Evolutionary conservation across 2,113 vertebrate genomes (phyloP), one percentile per base, ranked within the genome.

Genomic region (Plecotus auritus): DNA sequence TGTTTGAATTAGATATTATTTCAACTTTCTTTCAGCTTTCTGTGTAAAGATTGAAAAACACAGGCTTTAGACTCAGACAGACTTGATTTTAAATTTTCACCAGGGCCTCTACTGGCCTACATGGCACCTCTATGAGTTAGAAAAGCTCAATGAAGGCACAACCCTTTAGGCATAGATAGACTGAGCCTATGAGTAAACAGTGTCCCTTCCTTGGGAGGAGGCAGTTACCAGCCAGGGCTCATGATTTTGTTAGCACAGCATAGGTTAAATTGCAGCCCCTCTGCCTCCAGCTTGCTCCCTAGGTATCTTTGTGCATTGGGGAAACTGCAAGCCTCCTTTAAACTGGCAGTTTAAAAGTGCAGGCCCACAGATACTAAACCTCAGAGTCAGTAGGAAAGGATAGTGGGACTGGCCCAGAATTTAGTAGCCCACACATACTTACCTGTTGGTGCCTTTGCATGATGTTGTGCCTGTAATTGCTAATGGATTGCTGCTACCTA

Each of bases 391-490:
- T 12, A 56, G 23, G 14, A 73, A 95, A 64, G 22, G 4, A 40
- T 37, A 73, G n/a, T 32, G 35, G 13, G 5, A 4, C 12, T 85
- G 22, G 20, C 5, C 61, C 16, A 61, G 32, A 93, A 88, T 10
- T 76, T 59, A 28, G 42, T 13, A 67, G 9, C 80, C 56, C 7
- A 17, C 0, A 56, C 30, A 87, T 0, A 32, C 2, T 66, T 88
- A 45, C 0, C 0, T 5, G 2, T 9, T 9, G 56, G 56, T 45
- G 3, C 1, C 74, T 85, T 84, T 9, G 69, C 78, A 51, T 64
- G 40, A 67, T 66, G 17, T 40, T 32, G 1, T 0, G 0, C 0
- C 56, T 74, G 6, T 56, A 28, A 51, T 2, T 16, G 16, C 13
- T 66, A 42, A 80, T 72, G 0, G 0, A 14, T 3, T 0, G 40